These are phyloP conservation scores for Oreochromis grahami DNA, from an alignment of 2,797 vertebrate species.

Conservation along the genomic window DNA sequence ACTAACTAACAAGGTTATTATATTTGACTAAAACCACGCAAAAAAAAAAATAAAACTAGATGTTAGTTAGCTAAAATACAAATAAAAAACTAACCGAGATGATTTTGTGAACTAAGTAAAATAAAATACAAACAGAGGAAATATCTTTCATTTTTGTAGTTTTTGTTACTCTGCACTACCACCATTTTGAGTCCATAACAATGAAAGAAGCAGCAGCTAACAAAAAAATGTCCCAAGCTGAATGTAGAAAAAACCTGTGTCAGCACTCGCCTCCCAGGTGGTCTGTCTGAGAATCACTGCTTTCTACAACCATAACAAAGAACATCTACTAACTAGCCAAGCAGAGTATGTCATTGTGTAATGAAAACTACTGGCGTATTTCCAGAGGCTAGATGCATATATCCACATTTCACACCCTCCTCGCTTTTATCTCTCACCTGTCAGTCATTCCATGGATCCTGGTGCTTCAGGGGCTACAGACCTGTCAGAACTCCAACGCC, in stretches of 20 bases:
- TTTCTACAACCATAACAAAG: neutral
- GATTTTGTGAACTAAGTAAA: neutral
- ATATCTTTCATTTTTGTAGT: accelerated
- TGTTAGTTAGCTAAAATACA: neutral
- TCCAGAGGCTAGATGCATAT: neutral
- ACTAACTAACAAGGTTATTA: neutral
- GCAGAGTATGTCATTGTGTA: neutral
- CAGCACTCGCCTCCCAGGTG: neutral
- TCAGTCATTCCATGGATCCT: constrained; percentile 56
- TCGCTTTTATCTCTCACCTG: constrained; percentile 37
- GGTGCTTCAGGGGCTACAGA: constrained; percentile 44
- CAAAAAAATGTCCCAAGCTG: neutral
- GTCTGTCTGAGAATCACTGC: neutral
- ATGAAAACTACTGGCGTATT: neutral
- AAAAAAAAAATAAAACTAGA: neutral
- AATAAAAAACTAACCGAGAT: neutral
- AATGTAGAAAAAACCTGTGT: neutral
- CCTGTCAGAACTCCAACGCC: constrained; percentile 66
- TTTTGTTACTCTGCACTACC: neutral
- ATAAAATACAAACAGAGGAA: neutral
- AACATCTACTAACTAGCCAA: neutral
- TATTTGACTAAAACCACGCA: neutral
- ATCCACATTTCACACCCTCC: constrained; percentile 4
- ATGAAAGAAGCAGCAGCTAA: neutral
- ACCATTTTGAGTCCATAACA: neutral